Evolutionary conservation across 2,797 vertebrate genomes (phyloP), one percentile per base, ranked within the genome.

Genomic region (Calcarius lapponicus): DNA sequence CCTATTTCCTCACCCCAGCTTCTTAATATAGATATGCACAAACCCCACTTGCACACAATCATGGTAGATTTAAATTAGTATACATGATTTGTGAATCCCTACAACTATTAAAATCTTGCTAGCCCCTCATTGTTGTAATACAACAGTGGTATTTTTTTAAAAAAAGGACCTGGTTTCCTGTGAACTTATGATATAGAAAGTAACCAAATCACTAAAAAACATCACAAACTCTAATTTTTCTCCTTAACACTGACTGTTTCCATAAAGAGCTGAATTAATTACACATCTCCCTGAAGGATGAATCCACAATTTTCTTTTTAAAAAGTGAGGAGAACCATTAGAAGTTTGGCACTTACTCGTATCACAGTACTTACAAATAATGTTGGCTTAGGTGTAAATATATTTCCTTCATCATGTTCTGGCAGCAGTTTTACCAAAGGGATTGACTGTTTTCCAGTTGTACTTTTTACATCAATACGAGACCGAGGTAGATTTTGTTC

Each of bases 361-460:
- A 38, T 50, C 32, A 69, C 4, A 64, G 10, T 96, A 99, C 99
- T 99, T 98, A 99, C 99, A 98, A 99, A 99, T 92, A 99, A 98
- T 0, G 98, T 99, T 87, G 99, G 99, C 94, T 98, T 99, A 70
- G 99, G 98, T 95, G 94, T 97, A 93, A 98, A 98, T 53, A 98
- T 81, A 26, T 97, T 98, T 90, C 98, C 98, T 91, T 98, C 98
- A 42, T 97, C 97, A 13, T 96, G 97, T 50, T 97, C 96, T 95
- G 92, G 88, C 38, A 92, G 86, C 80, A 94, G 69, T 79, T 95
- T 96, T 94, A 76, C 74, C 45, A 95, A 88, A 60, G 92, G 67
- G 92, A 94, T 98, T 67, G 96, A 84, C 80, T 96, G 97, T 83
- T 95, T 96, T 90, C 86, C 93, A 40, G 92, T 34, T 32, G 57